Evolutionary conservation across 2,888 invertebrate species (phyloP).

Genomic region (Pachliopta kotzebuea): DNA sequence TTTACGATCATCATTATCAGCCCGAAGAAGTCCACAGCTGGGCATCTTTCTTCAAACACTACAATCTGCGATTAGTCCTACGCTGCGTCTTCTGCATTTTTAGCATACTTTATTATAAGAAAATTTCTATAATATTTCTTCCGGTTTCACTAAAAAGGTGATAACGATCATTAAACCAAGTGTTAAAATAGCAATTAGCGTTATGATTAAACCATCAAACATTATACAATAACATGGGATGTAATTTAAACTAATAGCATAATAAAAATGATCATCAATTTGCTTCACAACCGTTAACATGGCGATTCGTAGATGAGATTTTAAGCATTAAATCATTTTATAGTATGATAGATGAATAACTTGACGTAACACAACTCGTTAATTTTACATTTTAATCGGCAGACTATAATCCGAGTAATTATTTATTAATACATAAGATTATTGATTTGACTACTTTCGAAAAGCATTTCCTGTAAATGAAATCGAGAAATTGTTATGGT

Average conservation of each 20-base stretch:
- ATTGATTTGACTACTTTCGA: not conserved
- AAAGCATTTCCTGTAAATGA: not conserved
- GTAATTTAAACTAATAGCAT: not conserved
- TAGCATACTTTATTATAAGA: no score
- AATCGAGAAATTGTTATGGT: not conserved
- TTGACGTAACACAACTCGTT: conserved; percentile 1
- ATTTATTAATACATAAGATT: not conserved
- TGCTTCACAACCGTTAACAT: not conserved
- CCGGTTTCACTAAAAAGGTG: no score
- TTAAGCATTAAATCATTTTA: conserved; percentile 4
- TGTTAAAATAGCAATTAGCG: not conserved
- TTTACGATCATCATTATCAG: no score
- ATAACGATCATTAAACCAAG: no score
- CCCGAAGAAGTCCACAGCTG: no score
- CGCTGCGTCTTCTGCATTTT: no score
- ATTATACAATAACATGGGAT: not conserved
- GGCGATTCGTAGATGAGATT: not conserved
- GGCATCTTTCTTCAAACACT: no score
- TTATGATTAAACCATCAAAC: not conserved
- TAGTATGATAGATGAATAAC: not conserved
- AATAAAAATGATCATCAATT: conserved; percentile 5
- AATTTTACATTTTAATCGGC: conserved; percentile 2
- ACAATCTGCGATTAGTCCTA: no score
- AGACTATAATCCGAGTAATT: not conserved
- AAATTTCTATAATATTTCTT: no score